Evolutionary conservation across 1,140 invertebrate species (phyloP).

Genomic region (Aphaenogaster floridana): DNA sequence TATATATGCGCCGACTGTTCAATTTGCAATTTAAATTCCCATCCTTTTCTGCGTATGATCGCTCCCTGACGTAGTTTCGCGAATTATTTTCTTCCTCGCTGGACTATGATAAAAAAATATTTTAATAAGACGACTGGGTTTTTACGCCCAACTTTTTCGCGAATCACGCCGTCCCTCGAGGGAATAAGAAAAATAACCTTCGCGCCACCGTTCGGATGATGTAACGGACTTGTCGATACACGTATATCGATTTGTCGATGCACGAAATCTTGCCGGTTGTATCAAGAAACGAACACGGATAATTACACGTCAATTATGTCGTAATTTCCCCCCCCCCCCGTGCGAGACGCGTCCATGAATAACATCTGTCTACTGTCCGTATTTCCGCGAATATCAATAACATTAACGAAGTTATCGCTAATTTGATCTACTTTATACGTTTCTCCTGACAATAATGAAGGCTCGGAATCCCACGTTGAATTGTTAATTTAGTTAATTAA

Average conservation of each 20-base stretch:
- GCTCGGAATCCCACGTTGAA: background rate
- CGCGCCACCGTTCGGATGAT: background rate
- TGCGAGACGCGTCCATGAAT: background rate
- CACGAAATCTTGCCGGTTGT: background rate
- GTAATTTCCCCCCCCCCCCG: background rate
- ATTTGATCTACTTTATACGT: background rate
- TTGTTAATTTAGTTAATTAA: slow-evolving; percentile 43
- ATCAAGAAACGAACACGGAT: background rate
- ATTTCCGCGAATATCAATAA: slow-evolving; percentile 7
- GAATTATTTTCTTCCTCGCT: background rate
- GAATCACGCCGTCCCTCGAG: background rate
- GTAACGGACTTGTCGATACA: background rate
- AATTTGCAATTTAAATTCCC: slow-evolving; percentile 31
- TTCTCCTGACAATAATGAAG: background rate
- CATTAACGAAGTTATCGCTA: background rate
- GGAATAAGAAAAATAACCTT: slow-evolving; percentile 8
- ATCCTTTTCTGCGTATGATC: background rate
- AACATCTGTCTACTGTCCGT: background rate
- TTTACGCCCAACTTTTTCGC: background rate
- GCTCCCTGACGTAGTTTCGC: background rate
- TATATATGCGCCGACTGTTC: background rate
- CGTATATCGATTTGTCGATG: background rate
- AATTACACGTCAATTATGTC: slow-evolving; percentile 23
- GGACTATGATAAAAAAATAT: background rate
- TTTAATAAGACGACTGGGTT: background rate